A percentile compares a stretch with the other conserved stretches of the same genome.
Conservation (phyloP, 2,888 invertebrate species). For the Mechanitis mazaeus region DNA sequence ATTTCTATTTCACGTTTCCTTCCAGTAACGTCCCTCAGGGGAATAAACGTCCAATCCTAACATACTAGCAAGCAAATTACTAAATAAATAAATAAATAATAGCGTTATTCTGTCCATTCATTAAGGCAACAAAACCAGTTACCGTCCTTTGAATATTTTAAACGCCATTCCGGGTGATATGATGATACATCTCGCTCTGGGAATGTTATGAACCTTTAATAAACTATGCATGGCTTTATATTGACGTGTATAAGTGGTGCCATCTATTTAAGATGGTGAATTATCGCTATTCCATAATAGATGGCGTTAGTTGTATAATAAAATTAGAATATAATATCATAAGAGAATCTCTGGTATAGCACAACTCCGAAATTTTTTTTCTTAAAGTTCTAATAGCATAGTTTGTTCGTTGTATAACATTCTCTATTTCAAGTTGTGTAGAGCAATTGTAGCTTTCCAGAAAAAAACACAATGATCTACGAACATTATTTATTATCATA, state of each 20-base stretch:
- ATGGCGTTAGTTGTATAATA: conserved; percentile 28
- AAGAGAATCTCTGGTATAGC: too few relatives aligned
- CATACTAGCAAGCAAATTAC: conserved; percentile 15
- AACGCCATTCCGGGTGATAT: conserved; percentile 60
- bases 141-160: conserved; percentile 68
- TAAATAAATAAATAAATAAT: conserved; percentile 24
- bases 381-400: too few relatives aligned
- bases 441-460: neutral
- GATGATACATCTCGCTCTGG: conserved; percentile 58
- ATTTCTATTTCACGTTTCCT: conserved; percentile 2
- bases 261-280: conserved; percentile 41
- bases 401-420: too few relatives aligned
- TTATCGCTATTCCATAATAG: conserved; percentile 35
- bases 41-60: conserved; percentile 3
- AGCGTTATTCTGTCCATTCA: conserved; percentile 42
- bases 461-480: neutral
- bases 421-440: too few relatives aligned
- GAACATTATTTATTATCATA: neutral
- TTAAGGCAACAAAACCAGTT: conserved; percentile 69
- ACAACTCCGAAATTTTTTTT: too few relatives aligned
- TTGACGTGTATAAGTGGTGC: conserved; percentile 55
- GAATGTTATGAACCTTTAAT: conserved; percentile 62
- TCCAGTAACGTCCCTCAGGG: neutral
- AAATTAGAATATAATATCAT: too few relatives aligned
- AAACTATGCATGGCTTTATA: conserved; percentile 63